A percentile compares a stretch with the other conserved stretches of the same genome.
Evolutionary conservation across 2,888 invertebrate species (phyloP).

Genomic region (Phalangium opilio): DNA sequence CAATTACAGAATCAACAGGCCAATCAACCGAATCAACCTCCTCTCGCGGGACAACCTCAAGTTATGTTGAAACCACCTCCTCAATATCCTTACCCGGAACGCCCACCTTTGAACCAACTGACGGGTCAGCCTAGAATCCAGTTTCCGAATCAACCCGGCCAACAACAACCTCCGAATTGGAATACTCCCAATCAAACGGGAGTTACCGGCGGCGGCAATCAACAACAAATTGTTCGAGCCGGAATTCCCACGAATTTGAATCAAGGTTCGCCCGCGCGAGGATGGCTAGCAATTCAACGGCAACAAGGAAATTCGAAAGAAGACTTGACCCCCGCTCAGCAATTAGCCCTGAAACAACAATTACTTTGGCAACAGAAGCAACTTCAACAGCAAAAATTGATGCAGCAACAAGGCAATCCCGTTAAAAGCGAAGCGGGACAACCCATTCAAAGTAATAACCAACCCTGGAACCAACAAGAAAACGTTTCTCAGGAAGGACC

Average conservation of each 20-base stretch:
- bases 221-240: slow-evolving; percentile 17
- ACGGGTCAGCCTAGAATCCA: slow-evolving; percentile 17
- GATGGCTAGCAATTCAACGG: slow-evolving; percentile 9
- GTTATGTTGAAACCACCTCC: slow-evolving; percentile 18
- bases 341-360: slow-evolving; percentile 9
- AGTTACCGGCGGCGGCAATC: background rate
- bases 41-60: slow-evolving; percentile 9
- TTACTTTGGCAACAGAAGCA: background rate
- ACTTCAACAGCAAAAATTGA: slow-evolving; percentile 1
- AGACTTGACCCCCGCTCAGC: slow-evolving; percentile 9
- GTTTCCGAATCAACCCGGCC: slow-evolving; percentile 11
- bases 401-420: too few relatives aligned
- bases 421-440: background rate
- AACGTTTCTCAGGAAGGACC: slow-evolving; percentile 1
- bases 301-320: slow-evolving; percentile 8
- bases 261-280: slow-evolving; percentile 5
- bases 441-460: background rate
- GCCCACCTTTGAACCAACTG: slow-evolving; percentile 8
- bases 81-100: slow-evolving; percentile 14
- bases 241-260: slow-evolving; percentile 1
- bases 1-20: slow-evolving; percentile 1
- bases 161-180: slow-evolving; percentile 7
- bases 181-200: slow-evolving; percentile 2
- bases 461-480: slow-evolving; percentile 6
- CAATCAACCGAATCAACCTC: slow-evolving; percentile 1